phyloP scores from a whole-genome alignment of 1,140 invertebrate genomes.

The Papilio xuthus region DNA sequence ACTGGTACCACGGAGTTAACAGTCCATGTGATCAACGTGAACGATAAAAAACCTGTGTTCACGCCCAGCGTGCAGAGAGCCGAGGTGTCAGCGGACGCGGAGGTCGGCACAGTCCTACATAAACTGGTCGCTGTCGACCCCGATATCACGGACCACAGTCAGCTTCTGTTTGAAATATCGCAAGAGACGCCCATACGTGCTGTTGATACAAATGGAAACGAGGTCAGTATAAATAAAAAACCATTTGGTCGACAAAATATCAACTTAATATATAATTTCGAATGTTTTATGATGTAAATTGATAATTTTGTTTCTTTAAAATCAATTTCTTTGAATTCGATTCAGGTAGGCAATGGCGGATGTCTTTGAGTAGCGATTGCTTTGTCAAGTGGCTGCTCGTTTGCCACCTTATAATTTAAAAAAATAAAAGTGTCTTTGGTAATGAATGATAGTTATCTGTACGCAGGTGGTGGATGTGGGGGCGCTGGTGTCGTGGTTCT shows the following conservation, averaged over 20 bases:
- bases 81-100: slow-evolving; percentile 89
- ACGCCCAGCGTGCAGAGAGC: slow-evolving; percentile 90
- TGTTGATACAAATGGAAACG: slow-evolving; percentile 91
- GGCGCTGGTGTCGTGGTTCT: slow-evolving; percentile 87
- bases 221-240: slow-evolving; percentile 78
- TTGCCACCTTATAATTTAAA: neutral
- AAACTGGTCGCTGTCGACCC: slow-evolving; percentile 90
- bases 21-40: slow-evolving; percentile 91
- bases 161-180: slow-evolving; percentile 87
- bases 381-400: no score
- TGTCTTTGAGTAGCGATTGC: no score
- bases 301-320: no score
- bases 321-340: no score
- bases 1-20: slow-evolving; percentile 91
- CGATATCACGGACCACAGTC: slow-evolving; percentile 87
- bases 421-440: neutral
- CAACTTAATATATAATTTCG: no score
- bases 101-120: slow-evolving; percentile 87
- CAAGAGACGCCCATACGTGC: slow-evolving; percentile 86
- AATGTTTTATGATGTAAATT: no score
- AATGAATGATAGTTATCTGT: neutral
- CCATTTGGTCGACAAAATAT: neutral
- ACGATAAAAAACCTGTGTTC: slow-evolving; percentile 95
- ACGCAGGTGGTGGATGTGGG: slow-evolving; percentile 76
- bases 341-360: no score